phyloP scores from a whole-genome alignment of 2,888 invertebrate genomes.

The Ophioninae sp. region DNA sequence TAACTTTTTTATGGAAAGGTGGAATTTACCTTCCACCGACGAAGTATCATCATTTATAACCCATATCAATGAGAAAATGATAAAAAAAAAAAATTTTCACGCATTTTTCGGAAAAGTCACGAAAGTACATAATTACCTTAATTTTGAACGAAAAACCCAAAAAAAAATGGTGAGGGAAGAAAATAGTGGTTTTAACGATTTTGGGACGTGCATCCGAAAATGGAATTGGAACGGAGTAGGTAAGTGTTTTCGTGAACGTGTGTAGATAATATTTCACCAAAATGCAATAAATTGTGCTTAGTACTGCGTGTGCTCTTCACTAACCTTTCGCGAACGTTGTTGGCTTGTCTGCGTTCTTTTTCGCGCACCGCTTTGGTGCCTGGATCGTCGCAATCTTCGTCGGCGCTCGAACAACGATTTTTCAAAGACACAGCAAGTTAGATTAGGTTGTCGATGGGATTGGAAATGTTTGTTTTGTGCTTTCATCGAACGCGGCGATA shows the following conservation, averaged over 20 bases:
- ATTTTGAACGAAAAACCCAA: no score
- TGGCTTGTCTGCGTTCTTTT: constrained; percentile 96
- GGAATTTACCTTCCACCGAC: no score
- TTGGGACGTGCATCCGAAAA: not conserved
- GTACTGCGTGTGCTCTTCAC: constrained; percentile 82
- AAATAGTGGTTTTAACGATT: not conserved
- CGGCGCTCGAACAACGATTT: constrained; percentile 90
- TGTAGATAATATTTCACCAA: constrained; percentile 54
- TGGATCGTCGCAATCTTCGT: constrained; percentile 91
- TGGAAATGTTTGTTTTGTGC: constrained; percentile 29
- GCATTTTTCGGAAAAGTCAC: no score
- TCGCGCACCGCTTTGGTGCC: constrained; percentile 96
- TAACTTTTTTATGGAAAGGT: no score
- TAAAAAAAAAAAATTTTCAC: no score
- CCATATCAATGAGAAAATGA: no score
- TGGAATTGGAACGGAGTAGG: constrained; percentile 19
- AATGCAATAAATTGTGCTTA: constrained; percentile 74
- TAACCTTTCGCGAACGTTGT: constrained; percentile 98
- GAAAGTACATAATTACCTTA: no score
- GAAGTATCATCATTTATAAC: no score
- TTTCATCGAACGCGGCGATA: constrained; percentile 42
- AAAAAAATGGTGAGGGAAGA: no score
- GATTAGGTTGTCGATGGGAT: constrained; percentile 65
- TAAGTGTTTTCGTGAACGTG: not conserved
- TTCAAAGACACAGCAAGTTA: constrained; percentile 80